Evolutionary conservation across 2,797 vertebrate genomes (phyloP).

Genomic region (Gobio occitaniae): DNA sequence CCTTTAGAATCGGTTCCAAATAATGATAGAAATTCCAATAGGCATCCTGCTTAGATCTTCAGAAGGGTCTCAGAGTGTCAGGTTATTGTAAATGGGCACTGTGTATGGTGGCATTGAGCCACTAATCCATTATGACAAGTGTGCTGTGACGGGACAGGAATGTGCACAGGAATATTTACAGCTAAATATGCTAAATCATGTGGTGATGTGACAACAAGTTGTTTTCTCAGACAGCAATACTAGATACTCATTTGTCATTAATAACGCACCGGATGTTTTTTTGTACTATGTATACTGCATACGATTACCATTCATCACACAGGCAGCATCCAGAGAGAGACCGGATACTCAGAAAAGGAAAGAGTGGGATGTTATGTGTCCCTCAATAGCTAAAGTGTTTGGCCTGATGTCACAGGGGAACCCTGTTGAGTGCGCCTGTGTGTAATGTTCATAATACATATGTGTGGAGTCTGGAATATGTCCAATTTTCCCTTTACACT

Average conservation of each 20-base stretch:
- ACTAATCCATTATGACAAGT: slow-evolving; percentile 29
- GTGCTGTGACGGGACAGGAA: slow-evolving; percentile 21
- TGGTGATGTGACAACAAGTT: neutral
- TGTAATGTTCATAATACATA: slow-evolving; percentile 12
- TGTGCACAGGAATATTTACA: slow-evolving; percentile 12
- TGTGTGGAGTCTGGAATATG: slow-evolving; percentile 51
- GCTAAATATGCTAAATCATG: slow-evolving; percentile 16
- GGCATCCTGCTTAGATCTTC: neutral
- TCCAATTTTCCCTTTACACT: slow-evolving; percentile 53
- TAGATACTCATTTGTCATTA: neutral
- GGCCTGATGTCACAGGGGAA: slow-evolving; percentile 21
- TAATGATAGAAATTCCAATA: slow-evolving; percentile 2
- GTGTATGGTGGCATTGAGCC: slow-evolving; percentile 34
- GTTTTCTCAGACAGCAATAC: neutral
- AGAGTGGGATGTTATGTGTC: slow-evolving; percentile 11
- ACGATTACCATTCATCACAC: slow-evolving; percentile 21
- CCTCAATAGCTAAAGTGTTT: slow-evolving; percentile 22
- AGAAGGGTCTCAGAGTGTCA: slow-evolving; percentile 15
- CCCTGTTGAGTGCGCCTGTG: neutral
- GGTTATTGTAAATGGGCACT: slow-evolving; percentile 32
- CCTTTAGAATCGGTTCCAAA: neutral
- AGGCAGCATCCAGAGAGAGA: neutral
- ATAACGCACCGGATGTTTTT: neutral
- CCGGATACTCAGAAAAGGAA: slow-evolving; percentile 16
- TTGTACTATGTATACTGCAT: neutral